Percentiles rank a stretch among this genome's conserved stretches.
phyloP scores from a whole-genome alignment of 2,797 vertebrate genomes.

The Esox lucius region DNA sequence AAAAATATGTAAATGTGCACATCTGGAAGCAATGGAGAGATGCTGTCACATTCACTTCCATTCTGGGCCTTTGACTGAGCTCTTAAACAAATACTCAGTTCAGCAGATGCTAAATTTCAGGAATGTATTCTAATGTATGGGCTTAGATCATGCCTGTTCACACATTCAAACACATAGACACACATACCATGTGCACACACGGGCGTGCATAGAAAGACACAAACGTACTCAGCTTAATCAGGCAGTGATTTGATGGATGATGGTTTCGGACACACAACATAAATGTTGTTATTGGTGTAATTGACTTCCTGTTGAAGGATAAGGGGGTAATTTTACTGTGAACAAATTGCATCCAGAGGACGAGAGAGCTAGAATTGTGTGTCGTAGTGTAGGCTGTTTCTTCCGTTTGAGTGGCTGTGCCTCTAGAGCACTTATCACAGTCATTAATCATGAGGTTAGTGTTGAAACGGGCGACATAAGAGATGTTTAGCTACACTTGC shows the following conservation, averaged over 20 bases:
- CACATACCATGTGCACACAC: neutral
- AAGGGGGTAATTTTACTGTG: neutral
- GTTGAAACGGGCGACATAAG: too few species aligned
- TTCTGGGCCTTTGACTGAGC: constrained; percentile 62
- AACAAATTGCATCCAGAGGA: neutral
- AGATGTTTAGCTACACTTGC: neutral
- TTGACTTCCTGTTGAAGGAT: neutral
- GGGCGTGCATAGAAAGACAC: neutral
- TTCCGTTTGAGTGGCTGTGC: too few species aligned
- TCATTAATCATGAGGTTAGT: too few species aligned
- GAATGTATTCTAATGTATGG: constrained; percentile 66
- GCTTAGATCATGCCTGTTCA: constrained; percentile 31
- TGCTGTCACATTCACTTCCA: constrained; percentile 72
- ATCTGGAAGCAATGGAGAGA: constrained; percentile 74
- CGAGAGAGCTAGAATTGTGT: neutral
- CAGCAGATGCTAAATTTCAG: constrained; percentile 70
- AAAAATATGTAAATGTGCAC: constrained; percentile 25
- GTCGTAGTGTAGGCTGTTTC: too few species aligned
- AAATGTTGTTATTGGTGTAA: neutral
- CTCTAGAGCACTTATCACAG: too few species aligned
- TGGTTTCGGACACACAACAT: neutral
- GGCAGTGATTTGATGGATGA: neutral
- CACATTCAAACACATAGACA: constrained; percentile 17
- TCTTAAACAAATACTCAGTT: constrained; percentile 76
- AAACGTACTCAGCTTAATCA: neutral